Conservation (phyloP, 2,888 invertebrate genomes). For the Eupithecia dodoneata region DNA sequence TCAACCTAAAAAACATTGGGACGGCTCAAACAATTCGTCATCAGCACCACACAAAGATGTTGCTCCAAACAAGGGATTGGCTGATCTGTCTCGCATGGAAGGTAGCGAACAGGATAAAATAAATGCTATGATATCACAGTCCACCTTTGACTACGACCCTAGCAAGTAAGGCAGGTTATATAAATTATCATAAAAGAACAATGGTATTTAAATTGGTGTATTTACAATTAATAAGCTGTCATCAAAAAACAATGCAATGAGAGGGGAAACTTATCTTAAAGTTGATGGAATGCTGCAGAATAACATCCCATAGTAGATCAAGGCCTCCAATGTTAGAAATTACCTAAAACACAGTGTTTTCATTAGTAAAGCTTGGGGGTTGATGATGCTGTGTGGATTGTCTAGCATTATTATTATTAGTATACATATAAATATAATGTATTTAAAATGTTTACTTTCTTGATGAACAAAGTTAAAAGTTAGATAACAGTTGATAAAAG, state of each 20-base stretch:
- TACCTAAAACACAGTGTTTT: not conserved
- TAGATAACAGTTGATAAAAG: not conserved
- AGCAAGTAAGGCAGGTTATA: constrained; percentile 90
- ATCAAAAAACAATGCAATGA: not conserved
- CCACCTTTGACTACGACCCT: constrained; percentile 98
- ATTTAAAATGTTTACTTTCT: not conserved
- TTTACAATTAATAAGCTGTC: not conserved
- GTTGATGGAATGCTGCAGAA: not conserved
- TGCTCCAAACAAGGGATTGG: constrained; percentile 86
- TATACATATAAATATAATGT: not conserved
- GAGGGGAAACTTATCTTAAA: not conserved
- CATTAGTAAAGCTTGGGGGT: no score
- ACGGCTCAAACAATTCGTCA: constrained; percentile 80
- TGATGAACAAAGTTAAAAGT: not conserved
- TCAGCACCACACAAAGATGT: constrained; percentile 76
- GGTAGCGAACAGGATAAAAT: constrained; percentile 99
- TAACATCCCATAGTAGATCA: not conserved
- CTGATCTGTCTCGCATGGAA: constrained; percentile 94
- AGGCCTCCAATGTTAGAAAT: not conserved
- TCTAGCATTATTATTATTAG: no score
- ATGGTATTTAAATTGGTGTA: not conserved
- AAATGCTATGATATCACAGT: constrained; percentile 98
- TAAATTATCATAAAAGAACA: not conserved
- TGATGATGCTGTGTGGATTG: no score
- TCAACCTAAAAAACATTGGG: constrained; percentile 91